Evolutionary conservation across 2,113 vertebrate genomes (phyloP).

Genomic region (Mesembrinibis cayennensis): DNA sequence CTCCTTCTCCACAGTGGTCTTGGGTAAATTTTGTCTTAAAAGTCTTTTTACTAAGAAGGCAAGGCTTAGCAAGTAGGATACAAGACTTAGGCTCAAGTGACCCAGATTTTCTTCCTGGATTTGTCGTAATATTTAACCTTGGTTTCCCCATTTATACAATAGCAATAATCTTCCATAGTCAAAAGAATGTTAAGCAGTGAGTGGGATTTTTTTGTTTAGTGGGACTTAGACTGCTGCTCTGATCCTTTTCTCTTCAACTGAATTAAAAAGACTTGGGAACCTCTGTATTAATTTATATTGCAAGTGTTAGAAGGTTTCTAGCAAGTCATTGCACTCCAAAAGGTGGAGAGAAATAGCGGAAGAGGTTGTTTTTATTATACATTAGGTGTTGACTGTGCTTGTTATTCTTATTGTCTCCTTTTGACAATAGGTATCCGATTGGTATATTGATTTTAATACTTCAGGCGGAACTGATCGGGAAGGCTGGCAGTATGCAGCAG

Average conservation of each 20-base stretch:
- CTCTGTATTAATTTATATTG: not conserved
- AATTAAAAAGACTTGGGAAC: not conserved
- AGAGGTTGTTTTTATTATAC: not conserved
- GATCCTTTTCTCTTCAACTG: not conserved
- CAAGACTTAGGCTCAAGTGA: not conserved
- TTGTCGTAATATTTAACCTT: not conserved
- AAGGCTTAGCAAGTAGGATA: not conserved
- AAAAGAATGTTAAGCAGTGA: not conserved
- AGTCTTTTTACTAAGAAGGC: not conserved
- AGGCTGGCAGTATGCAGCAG: slow-evolving; percentile 96
- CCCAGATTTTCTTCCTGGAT: not conserved
- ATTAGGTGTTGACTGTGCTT: not conserved
- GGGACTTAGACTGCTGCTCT: not conserved
- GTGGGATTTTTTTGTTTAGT: not conserved
- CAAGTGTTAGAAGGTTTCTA: not conserved
- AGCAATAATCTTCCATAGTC: not conserved
- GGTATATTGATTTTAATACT: slow-evolving; percentile 87
- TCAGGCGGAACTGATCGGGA: slow-evolving; percentile 87
- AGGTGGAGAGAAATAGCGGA: not conserved
- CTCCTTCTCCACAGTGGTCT: slow-evolving; percentile 91
- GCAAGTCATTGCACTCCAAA: not conserved
- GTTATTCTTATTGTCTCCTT: not conserved
- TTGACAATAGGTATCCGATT: slow-evolving; percentile 86
- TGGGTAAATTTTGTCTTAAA: slow-evolving; percentile 81
- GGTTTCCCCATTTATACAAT: not conserved